Evolutionary conservation across 1,140 invertebrate genomes (phyloP).

Genomic region (Zophobas morio): DNA sequence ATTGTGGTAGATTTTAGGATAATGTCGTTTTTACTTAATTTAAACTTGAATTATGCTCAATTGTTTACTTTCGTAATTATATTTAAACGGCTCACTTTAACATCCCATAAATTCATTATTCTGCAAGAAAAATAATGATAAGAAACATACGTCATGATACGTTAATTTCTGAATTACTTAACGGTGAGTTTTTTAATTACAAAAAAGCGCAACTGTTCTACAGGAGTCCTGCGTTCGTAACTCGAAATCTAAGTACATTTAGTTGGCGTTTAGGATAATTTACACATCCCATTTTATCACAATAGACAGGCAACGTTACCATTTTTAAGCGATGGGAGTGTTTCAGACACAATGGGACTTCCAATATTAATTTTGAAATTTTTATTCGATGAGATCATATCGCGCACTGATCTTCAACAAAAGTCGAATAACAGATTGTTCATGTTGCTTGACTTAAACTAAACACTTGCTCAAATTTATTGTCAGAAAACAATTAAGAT

Average conservation of each 20-base stretch:
- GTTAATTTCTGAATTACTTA: not conserved
- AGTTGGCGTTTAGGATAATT: constrained; percentile 22
- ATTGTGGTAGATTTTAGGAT: constrained; percentile 28
- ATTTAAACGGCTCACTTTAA: constrained; percentile 7
- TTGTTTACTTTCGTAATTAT: constrained; percentile 20
- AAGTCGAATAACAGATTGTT: constrained; percentile 45
- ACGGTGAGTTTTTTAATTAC: not conserved
- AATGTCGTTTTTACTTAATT: constrained; percentile 31
- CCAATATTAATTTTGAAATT: constrained; percentile 41
- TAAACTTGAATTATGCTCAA: constrained; percentile 8
- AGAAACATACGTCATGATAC: not conserved
- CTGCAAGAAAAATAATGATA: not conserved
- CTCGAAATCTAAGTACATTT: constrained; percentile 1
- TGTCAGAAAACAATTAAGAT: constrained; percentile 51
- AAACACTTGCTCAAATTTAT: constrained; percentile 46
- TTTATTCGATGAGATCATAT: constrained; percentile 39
- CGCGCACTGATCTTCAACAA: constrained; percentile 36
- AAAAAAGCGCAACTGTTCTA: not conserved
- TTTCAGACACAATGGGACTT: constrained; percentile 36
- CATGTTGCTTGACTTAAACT: constrained; percentile 46
- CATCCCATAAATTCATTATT: constrained; percentile 24
- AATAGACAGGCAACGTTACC: constrained; percentile 27
- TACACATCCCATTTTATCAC: constrained; percentile 25
- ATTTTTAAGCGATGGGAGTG: constrained; percentile 34
- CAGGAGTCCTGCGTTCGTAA: not conserved